A percentile compares a stretch with the other conserved stretches of the same genome.
phyloP scores from a whole-genome alignment of 2,888 invertebrate genomes.

The Urechis unicinctus region DNA sequence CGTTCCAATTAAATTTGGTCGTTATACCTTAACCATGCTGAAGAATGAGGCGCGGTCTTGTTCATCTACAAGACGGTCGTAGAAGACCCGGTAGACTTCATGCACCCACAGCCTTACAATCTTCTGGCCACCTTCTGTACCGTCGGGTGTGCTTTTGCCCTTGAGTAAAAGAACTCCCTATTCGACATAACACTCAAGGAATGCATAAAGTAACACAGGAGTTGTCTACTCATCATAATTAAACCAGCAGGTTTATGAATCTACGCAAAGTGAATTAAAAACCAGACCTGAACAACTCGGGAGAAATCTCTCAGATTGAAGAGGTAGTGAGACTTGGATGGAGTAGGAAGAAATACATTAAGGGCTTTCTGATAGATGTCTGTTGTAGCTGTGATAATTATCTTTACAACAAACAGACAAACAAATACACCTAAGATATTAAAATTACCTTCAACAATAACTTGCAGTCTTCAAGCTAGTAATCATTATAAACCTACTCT shows the following conservation, averaged over 20 bases:
- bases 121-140: conserved; percentile 34
- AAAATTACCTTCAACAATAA: too few relatives aligned
- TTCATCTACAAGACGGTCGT: conserved; percentile 45
- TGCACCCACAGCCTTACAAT: conserved; percentile 46
- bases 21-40: conserved; percentile 45
- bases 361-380: conserved; percentile 46
- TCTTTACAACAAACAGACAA: conserved; percentile 30
- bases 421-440: too few relatives aligned
- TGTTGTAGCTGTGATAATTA: conserved; percentile 42
- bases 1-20: too few relatives aligned
- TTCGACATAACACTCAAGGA: not conserved
- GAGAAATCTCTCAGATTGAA: conserved; percentile 50
- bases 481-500: conserved; percentile 33
- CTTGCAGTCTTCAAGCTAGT: too few relatives aligned
- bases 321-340: conserved; percentile 48
- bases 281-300: conserved; percentile 49
- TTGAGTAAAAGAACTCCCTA: conserved; percentile 45
- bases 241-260: not conserved
- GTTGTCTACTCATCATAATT: not conserved
- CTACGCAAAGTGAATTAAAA: conserved; percentile 2
- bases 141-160: conserved; percentile 31
- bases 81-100: conserved; percentile 49
- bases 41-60: conserved; percentile 41
- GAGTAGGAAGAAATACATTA: conserved; percentile 44
- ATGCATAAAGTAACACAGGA: not conserved